A percentile compares a stretch with the other conserved stretches of the same genome.
Evolutionary conservation across 30 jellyfish, hydroid and myxozoan genomes (phyloP).

Genomic region (Clytia hemisphaerica): DNA sequence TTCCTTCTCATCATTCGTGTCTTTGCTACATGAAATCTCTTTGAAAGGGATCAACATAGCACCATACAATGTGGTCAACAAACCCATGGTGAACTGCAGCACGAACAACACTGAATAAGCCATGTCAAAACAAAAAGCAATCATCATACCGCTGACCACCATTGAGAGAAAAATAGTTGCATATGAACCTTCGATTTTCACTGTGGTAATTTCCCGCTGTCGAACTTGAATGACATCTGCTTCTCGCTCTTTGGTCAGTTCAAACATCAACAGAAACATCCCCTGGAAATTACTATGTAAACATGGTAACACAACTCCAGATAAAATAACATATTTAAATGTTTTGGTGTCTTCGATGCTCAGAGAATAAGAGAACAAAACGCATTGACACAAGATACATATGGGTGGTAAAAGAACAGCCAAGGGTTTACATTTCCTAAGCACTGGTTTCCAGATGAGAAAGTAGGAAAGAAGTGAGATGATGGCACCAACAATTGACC

Average conservation of each 20-base stretch:
- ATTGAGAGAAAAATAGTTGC: constrained; percentile 4
- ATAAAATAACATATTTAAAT: neutral
- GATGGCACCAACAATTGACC: neutral
- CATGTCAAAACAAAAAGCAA: neutral
- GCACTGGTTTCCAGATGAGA: constrained; percentile 17
- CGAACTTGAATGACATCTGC: neutral
- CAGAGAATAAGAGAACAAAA: constrained; percentile 5
- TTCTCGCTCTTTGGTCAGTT: constrained; percentile 3
- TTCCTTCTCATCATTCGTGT: neutral
- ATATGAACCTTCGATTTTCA: constrained; percentile 5
- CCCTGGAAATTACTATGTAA: constrained; percentile 37
- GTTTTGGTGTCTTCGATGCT: neutral
- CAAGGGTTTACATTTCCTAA: constrained; percentile 1
- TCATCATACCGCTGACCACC: constrained; percentile 1
- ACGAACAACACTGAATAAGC: constrained; percentile 14
- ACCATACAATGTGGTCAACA: neutral
- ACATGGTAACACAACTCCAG: constrained; percentile 11
- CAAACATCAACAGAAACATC: constrained; percentile 7
- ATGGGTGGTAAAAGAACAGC: constrained; percentile 29
- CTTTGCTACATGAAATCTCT: neutral
- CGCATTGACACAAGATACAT: constrained; percentile 25
- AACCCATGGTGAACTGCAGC: constrained; percentile 13
- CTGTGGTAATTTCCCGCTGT: neutral
- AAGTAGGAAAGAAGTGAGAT: constrained; percentile 11
- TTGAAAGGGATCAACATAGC: constrained; percentile 10